These are phyloP conservation scores for Ormia ochracea DNA, from an alignment of 2,888 invertebrate species.

Conservation along the genomic window DNA sequence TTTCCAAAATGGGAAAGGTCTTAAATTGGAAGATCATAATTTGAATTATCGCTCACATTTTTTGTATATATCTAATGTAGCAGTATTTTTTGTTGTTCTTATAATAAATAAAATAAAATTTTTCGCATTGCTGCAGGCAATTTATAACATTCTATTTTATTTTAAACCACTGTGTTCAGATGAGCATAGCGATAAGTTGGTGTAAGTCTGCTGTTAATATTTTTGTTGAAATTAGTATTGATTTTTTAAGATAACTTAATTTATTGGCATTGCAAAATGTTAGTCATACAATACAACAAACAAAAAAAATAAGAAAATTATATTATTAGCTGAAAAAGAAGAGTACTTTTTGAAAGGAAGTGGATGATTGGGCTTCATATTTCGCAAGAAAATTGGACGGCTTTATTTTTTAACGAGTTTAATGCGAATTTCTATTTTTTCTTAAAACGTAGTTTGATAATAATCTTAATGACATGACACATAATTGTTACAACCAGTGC, in stretches of 20 bases:
- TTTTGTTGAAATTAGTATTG: constrained; percentile 46
- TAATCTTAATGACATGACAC: constrained; percentile 36
- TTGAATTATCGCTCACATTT: no score
- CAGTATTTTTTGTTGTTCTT: no score
- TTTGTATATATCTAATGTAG: no score
- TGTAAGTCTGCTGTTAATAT: constrained; percentile 36
- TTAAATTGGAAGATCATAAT: no score
- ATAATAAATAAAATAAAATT: no score
- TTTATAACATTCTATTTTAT: neutral
- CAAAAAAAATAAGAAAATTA: constrained; percentile 7
- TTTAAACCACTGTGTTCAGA: neutral
- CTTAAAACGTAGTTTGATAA: constrained; percentile 38
- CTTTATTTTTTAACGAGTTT: constrained; percentile 36
- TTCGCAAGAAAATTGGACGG: neutral
- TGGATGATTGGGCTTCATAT: neutral
- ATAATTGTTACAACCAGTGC: constrained; percentile 34
- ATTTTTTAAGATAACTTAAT: constrained; percentile 43
- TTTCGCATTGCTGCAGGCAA: no score
- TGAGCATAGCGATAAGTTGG: neutral
- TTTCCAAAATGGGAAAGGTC: no score
- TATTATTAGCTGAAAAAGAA: neutral
- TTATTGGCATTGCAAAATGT: constrained; percentile 56
- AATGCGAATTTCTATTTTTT: constrained; percentile 22
- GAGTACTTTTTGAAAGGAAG: neutral
- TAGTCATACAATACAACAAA: constrained; percentile 46